These are phyloP conservation scores for Heliconius hermathena DNA, from an alignment of 1,140 invertebrate genomes.

Conservation along the genomic window DNA sequence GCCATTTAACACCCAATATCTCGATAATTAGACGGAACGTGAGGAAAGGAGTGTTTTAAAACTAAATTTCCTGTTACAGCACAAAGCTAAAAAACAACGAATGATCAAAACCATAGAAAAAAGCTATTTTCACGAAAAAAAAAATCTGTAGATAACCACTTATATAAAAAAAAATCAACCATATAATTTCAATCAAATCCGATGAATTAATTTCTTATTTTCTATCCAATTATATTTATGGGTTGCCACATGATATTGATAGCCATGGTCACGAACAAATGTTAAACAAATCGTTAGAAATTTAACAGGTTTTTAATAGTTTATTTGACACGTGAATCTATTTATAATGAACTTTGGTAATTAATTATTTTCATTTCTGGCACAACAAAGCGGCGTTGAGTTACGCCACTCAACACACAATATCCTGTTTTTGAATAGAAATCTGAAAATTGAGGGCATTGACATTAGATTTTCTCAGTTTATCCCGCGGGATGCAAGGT, in stretches of 20 bases:
- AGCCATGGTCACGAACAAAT: constrained; percentile 27
- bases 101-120: not conserved
- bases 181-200: not conserved
- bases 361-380: not conserved
- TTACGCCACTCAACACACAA: not conserved
- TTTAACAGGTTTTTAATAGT: constrained; percentile 29
- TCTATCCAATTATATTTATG: constrained; percentile 22
- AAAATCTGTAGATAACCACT: not conserved
- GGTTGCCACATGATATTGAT: constrained; percentile 26
- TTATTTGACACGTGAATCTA: not conserved
- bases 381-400: not conserved
- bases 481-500: too few relatives aligned
- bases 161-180: too few relatives aligned
- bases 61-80: too few relatives aligned
- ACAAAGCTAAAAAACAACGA: too few relatives aligned
- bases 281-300: constrained; percentile 37
- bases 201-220: constrained; percentile 33
- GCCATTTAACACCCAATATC: too few relatives aligned
- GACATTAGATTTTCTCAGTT: not conserved
- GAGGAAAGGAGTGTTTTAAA: too few relatives aligned
- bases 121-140: not conserved
- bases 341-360: not conserved
- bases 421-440: not conserved
- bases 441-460: not conserved
- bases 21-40: too few relatives aligned